These are phyloP conservation scores for Pammene fasciana DNA, from an alignment of 2,888 invertebrate genomes.

Conservation along the genomic window DNA sequence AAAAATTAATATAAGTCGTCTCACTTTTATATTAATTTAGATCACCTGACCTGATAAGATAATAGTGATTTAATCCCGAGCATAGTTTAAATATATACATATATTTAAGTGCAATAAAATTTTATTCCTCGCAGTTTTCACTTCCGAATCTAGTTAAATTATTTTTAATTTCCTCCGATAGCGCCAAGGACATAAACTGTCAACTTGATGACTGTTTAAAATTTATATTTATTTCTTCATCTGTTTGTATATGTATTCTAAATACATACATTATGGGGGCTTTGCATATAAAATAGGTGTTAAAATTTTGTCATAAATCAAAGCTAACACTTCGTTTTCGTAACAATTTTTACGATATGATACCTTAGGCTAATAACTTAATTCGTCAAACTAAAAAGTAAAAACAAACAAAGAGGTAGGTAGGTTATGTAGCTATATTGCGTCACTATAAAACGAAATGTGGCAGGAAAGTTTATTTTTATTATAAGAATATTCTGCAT, in stretches of 20 bases:
- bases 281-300: conserved; percentile 25
- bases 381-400: background rate
- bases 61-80: background rate
- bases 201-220: conserved; percentile 15
- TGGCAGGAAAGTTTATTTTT: conserved; percentile 26
- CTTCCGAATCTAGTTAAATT: conserved; percentile 22
- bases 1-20: no score
- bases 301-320: conserved; percentile 3
- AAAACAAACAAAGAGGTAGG: background rate
- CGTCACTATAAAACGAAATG: conserved; percentile 8
- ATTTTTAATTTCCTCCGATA: conserved; percentile 1
- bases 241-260: conserved; percentile 26
- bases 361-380: background rate
- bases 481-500: conserved; percentile 1
- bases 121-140: conserved; percentile 7
- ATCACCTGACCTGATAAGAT: background rate
- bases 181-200: conserved; percentile 20
- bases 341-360: background rate
- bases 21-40: no score
- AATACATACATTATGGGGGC: conserved; percentile 32
- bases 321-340: conserved; percentile 16
- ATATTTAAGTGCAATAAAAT: background rate
- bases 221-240: conserved; percentile 22
- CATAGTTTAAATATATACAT: background rate
- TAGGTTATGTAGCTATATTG: background rate